Base-by-base conservation (phyloP, 2,113 vertebrate genomes). In the Psophia crepitans region DNA sequence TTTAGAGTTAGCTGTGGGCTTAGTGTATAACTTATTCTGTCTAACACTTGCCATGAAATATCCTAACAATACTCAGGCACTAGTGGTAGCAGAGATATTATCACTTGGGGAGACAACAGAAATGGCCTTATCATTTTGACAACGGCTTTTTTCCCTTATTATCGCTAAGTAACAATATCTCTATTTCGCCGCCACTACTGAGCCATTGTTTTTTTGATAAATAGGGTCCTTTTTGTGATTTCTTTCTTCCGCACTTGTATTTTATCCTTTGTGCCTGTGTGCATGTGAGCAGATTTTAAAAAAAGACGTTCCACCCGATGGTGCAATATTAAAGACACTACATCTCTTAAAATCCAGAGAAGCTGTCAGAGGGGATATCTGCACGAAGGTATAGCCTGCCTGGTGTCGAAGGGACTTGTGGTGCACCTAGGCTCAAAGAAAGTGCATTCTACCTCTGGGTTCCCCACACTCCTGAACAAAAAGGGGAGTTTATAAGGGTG, bases 71-170 rank as follows among this genome's bases (percentile, higher is more conserved):
- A 96, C 87, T 89, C 90, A 86, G 48, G 76, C 90, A 95, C 65
- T 84, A 82, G 76, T 84, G 70, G 83, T 94, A 96, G 81, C 89
- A 88, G 92, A 96, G 95, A 97, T 97, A 96, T 96, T 97, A 97
- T 97, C 95, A 96, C 96, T 97, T 92, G 90, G 95, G 96, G 96
- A 97, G 95, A 96, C 86, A 92, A 95, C 93, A 94, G 94, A 97
- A 98, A 97, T 87, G 88, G 96, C 88, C 95, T 96, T 97, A 96
- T 97, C 96, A 96, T 97, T 97, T 96, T 96, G 96, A 97, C 96
- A 95, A 96, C 90, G 88, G 64, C 89, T 97, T 96, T 95, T 96
- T 95, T 54, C 95, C 89, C 91, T 96, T 97, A 96, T 97, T 97
- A 97, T 95, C 91, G 0, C 93, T 93, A 96, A 94, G 91, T 97